Base-by-base conservation (phyloP, 92 coral and sea anemone genomes). In the Umimayanthus kanabou region DNA sequence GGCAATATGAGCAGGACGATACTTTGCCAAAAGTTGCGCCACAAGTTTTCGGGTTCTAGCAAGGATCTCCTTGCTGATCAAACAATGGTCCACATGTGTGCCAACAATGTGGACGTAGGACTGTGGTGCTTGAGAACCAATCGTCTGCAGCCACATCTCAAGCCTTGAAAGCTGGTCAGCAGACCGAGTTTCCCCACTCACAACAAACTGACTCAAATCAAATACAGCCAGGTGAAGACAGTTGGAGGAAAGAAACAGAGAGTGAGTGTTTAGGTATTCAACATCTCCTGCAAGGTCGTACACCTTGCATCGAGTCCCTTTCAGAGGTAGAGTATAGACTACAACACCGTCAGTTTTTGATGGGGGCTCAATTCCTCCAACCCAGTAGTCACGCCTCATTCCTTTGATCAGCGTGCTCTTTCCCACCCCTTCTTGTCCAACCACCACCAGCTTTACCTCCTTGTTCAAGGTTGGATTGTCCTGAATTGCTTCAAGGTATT, bases 391-490 rank as follows among this genome's bases (percentile, higher is more conserved):
- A 49, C 84, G 65, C 84, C 64, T 80, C 65, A 80, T 14, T 8
- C 25, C 65, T 49, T 80, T 80, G 33, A 80, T 49, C 23, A 80
- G 84, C 4, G 65, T 80, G 33, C 84, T 80, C 64, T 80, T 80
- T 5, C 84, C 84, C 7, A 80, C 84, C 1, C 84, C 84, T 80
- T 80, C 84, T 37, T 80, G 64, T 14, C 84, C 84, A 22, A 80
- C 86, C 18, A 88, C 86, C 28, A 53, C 74, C 37, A 88, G 29
- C 84, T 88, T 88, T 43, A 79, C 84, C 77, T 77, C 89, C 30
- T 30, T 53, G 76, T 79, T 77, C 23, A 15, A 20, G 7, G 67
- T 45, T 30, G 53, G 76, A 29, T 79, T 30, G 39, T 61, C 76
- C 53, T 87, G 67, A 16, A 61, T 37, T 42, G 73, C 84, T 10